These are phyloP conservation scores for Endotricha flammealis DNA, from an alignment of 2,888 invertebrate genomes.

Conservation along the genomic window DNA sequence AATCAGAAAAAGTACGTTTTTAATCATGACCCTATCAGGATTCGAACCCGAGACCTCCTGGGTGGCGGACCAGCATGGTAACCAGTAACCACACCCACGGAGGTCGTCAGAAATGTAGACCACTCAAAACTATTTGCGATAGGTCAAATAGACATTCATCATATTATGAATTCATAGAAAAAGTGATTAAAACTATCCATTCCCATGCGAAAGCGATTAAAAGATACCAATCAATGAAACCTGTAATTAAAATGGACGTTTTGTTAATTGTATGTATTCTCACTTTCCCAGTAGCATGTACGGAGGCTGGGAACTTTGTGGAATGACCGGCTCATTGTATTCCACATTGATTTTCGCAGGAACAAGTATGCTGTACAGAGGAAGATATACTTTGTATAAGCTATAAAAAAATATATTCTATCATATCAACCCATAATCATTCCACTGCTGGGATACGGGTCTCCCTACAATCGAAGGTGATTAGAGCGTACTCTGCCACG, in stretches of 20 bases:
- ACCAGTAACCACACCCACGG: too few species aligned
- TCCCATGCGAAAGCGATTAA: neutral
- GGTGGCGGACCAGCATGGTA: too few species aligned
- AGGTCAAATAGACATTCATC: too few species aligned
- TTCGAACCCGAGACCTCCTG: too few species aligned
- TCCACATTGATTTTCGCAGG: conserved; percentile 20
- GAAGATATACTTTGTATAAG: neutral
- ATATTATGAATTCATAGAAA: neutral
- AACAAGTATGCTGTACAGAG: conserved; percentile 2
- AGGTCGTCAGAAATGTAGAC: too few species aligned
- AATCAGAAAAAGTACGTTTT: too few species aligned
- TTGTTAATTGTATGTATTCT: conserved; percentile 32
- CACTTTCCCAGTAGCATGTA: conserved; percentile 36
- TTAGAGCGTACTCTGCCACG: too few species aligned
- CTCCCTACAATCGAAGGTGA: too few species aligned
- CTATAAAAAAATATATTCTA: neutral
- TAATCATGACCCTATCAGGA: too few species aligned
- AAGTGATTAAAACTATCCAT: neutral
- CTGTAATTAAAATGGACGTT: conserved; percentile 10
- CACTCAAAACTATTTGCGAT: too few species aligned
- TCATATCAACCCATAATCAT: too few species aligned
- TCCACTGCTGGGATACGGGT: too few species aligned
- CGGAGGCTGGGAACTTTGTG: conserved; percentile 30
- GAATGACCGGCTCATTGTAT: conserved; percentile 35
- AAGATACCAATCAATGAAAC: neutral